phyloP scores from a whole-genome alignment of 2,797 vertebrate species.

The Amblyraja radiata region DNA sequence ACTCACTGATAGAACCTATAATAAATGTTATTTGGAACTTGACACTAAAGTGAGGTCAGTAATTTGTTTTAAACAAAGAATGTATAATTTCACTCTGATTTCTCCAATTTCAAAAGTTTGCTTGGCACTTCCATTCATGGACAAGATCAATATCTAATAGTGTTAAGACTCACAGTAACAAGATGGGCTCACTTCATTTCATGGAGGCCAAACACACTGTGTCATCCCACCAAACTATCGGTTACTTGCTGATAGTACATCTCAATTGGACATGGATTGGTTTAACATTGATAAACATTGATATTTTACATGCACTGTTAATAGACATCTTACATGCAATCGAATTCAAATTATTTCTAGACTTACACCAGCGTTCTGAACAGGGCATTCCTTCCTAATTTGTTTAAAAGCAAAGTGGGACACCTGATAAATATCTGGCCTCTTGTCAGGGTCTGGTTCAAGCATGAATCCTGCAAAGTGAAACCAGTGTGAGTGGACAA shows the following conservation, averaged over 20 bases:
- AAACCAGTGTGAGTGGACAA: not conserved
- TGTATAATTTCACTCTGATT: not conserved
- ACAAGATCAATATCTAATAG: not conserved
- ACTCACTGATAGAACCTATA: not conserved
- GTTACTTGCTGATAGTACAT: not conserved
- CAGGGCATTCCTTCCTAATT: constrained; percentile 76
- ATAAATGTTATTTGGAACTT: not conserved
- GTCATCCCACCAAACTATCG: not conserved
- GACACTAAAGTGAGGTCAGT: too few species aligned
- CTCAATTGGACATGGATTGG: not conserved
- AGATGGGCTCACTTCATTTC: not conserved
- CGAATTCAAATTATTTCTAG: not conserved
- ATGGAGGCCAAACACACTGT: not conserved
- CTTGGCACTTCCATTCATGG: not conserved
- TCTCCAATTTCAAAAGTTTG: not conserved
- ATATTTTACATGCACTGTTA: not conserved
- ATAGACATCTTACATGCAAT: not conserved
- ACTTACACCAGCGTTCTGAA: constrained; percentile 82
- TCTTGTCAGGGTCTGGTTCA: constrained; percentile 88
- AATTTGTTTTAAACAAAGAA: not conserved
- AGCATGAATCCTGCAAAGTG: constrained; percentile 83
- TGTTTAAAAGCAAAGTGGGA: constrained; percentile 92
- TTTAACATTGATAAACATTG: not conserved
- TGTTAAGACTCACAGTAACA: not conserved
- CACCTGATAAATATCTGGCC: constrained; percentile 94